Conservation (phyloP, 1,140 invertebrate genomes). For the Leptinotarsa defecta region DNA sequence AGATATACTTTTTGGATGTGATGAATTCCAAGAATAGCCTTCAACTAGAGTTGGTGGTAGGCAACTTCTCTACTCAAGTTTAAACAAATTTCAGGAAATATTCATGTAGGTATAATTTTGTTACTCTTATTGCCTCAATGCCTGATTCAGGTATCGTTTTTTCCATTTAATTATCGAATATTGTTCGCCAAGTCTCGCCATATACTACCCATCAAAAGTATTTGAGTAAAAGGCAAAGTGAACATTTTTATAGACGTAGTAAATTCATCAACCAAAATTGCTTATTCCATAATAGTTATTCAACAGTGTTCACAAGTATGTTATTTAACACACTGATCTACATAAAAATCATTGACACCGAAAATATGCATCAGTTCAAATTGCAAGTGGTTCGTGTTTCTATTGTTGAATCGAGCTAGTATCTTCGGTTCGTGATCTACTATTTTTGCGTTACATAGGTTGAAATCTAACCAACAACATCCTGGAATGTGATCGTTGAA, state of each 20-base stretch:
- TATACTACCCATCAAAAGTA: too few species aligned
- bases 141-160: too few species aligned
- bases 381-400: background rate
- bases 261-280: background rate
- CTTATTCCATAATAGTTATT: background rate
- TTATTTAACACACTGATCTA: slow-evolving; percentile 1
- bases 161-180: too few species aligned
- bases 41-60: too few species aligned
- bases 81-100: too few species aligned
- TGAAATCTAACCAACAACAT: background rate
- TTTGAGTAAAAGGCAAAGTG: too few species aligned
- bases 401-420: background rate
- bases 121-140: too few species aligned
- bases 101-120: too few species aligned
- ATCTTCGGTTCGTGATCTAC: background rate
- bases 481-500: background rate
- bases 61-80: too few species aligned
- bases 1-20: too few species aligned
- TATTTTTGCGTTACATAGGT: background rate
- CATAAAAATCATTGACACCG: background rate
- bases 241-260: background rate
- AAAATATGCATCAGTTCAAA: background rate
- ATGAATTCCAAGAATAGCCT: too few species aligned
- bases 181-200: too few species aligned
- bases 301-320: background rate